Evolutionary conservation across 2,797 vertebrate genomes (phyloP), one percentile per base, ranked within the genome.

Genomic region (Allobates femoralis): DNA sequence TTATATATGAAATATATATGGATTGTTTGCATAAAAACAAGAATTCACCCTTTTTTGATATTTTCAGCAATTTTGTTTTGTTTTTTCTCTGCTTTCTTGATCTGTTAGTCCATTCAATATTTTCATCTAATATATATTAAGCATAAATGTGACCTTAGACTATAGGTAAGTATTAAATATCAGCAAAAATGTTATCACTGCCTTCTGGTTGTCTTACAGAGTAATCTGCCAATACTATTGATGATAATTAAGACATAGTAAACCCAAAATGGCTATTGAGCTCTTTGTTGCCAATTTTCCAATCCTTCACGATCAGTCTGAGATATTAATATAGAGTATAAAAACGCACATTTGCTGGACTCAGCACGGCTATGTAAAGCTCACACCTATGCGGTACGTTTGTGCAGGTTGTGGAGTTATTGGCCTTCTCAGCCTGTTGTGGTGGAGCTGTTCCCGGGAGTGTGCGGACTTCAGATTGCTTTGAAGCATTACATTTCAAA

Each of bases 401-500:
- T 19, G n/a, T 46, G 71, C 12, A 46, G 41, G 11, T 26, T 30
- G 12, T n/a, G 15, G 73, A 30, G 37, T 14, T 11, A 14, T 10
- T 21, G 2, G n/a, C 16, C 32, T 71, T 46, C 34, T 87, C 50
- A 73, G 11, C 56, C 55, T 8, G 32, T 41, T 56, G 73, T 26
- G 37, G 69, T n/a, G 28, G 26, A 51, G 37, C n/a, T 58, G 32
- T n/a, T 28, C 41, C 30, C 58, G 66, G 15, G 46, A 58, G 23
- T 30, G 53, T 32, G 34, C 18, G 15, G 50, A 64, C n/a, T 41
- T n/a, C 37, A 12, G 7, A 81, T 71, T 67, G 46, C 77, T 80
- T 64, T 79, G 67, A 58, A 30, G 58, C 46, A 51, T 51, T 85
- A 58, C 60, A 85, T 69, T 75, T 74, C 77, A 85, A 84, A 67